A percentile compares a stretch with the other conserved stretches of the same genome.
phyloP scores from a whole-genome alignment of 2,888 invertebrate genomes.

The Hydroisotoma schaefferi region DNA sequence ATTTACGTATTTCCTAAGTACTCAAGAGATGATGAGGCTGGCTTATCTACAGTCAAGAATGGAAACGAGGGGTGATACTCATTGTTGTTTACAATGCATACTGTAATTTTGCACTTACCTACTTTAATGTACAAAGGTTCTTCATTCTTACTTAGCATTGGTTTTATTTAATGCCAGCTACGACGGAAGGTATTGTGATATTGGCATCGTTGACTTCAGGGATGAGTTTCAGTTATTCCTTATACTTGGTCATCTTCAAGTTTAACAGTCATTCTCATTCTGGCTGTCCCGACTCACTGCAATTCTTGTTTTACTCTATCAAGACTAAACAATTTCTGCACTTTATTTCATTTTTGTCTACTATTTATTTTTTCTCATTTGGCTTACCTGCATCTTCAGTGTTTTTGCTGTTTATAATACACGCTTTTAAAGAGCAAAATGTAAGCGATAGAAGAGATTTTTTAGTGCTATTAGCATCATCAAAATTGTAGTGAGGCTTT shows the following conservation, averaged over 20 bases:
- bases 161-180: too few relatives aligned
- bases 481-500: too few relatives aligned
- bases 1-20: too few relatives aligned
- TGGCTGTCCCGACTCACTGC: constrained; percentile 1
- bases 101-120: constrained; percentile 10
- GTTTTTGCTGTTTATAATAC: too few relatives aligned
- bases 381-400: too few relatives aligned
- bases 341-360: neutral
- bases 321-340: neutral
- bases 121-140: neutral
- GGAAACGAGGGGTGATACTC: constrained; percentile 7
- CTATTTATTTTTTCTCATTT: too few relatives aligned
- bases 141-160: too few relatives aligned
- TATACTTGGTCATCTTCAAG: constrained; percentile 10
- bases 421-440: too few relatives aligned
- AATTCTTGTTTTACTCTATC: constrained; percentile 7
- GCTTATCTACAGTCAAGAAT: neutral
- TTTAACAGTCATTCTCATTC: constrained; percentile 7
- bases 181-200: too few relatives aligned
- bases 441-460: too few relatives aligned
- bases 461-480: too few relatives aligned
- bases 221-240: neutral
- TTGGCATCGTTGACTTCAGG: constrained; percentile 7
- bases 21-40: neutral
- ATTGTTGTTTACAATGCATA: constrained; percentile 12